Conservation (phyloP, 2,113 vertebrate species). For the Sapayoa aenigma region DNA sequence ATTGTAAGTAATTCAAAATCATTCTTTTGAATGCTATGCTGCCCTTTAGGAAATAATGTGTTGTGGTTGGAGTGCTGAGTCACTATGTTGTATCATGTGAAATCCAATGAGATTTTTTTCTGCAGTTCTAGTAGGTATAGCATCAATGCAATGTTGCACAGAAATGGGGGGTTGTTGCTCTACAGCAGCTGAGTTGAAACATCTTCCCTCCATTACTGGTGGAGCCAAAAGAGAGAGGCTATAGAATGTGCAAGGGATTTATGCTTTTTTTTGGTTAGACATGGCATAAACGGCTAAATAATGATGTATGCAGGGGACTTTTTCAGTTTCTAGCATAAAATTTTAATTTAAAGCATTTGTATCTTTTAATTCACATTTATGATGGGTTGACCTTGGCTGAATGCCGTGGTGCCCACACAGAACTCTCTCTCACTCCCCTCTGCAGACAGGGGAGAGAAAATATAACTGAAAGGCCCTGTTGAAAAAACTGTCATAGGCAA, state of each 20-base stretch:
- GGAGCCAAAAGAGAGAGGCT: background rate
- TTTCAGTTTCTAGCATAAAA: background rate
- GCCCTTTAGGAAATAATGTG: background rate
- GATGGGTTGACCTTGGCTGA: too few species aligned
- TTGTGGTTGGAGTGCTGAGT: background rate
- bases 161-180: background rate
- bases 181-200: background rate
- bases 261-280: background rate
- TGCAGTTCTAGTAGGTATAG: background rate
- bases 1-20: background rate
- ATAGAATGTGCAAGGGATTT: background rate
- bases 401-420: too few species aligned
- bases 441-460: too few species aligned
- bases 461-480: too few species aligned
- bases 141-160: background rate
- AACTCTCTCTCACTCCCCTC: too few species aligned
- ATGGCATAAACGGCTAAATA: background rate
- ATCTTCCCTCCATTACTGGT: background rate
- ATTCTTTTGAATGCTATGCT: background rate
- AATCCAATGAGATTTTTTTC: background rate
- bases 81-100: background rate
- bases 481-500: too few species aligned
- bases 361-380: background rate
- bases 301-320: background rate
- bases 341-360: background rate